Conservation (phyloP, 2,113 vertebrate species). For the Neodontobutis hainanensis region DNA sequence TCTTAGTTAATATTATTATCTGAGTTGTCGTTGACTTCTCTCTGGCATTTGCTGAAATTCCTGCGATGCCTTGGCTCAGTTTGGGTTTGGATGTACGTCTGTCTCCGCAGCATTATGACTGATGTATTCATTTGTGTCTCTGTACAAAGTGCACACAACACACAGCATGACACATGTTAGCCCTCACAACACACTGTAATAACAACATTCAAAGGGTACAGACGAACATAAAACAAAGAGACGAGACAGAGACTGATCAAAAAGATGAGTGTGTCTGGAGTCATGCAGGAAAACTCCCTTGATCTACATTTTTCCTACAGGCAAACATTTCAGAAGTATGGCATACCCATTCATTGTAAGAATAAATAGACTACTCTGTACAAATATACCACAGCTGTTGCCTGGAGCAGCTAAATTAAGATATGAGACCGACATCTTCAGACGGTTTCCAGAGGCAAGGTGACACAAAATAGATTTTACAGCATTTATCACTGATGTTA, state of each 20-base stretch:
- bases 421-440: slow-evolving; percentile 20
- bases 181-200: slow-evolving; percentile 12
- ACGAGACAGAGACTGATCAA: slow-evolving; percentile 14
- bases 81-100: slow-evolving; percentile 42
- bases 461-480: background rate
- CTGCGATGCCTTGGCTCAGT: slow-evolving; percentile 26
- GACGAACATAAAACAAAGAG: slow-evolving; percentile 7
- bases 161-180: slow-evolving; percentile 14
- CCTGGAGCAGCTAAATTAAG: slow-evolving; percentile 27
- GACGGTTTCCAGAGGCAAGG: slow-evolving; percentile 13
- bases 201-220: background rate
- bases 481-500: no score
- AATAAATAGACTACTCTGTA: slow-evolving; percentile 16
- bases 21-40: slow-evolving; percentile 34
- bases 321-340: slow-evolving; percentile 2
- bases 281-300: background rate
- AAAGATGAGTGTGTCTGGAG: slow-evolving; percentile 12
- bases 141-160: slow-evolving; percentile 23
- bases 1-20: slow-evolving; percentile 51
- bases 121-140: slow-evolving; percentile 22
- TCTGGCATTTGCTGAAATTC: slow-evolving; percentile 42
- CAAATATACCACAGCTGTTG: slow-evolving; percentile 15
- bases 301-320: slow-evolving; percentile 8
- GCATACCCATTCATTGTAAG: background rate
- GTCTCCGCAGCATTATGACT: slow-evolving; percentile 36